Evolutionary conservation across 2,888 invertebrate species (phyloP), one percentile per base, ranked within the genome.

Genomic region (Patella caerulea): DNA sequence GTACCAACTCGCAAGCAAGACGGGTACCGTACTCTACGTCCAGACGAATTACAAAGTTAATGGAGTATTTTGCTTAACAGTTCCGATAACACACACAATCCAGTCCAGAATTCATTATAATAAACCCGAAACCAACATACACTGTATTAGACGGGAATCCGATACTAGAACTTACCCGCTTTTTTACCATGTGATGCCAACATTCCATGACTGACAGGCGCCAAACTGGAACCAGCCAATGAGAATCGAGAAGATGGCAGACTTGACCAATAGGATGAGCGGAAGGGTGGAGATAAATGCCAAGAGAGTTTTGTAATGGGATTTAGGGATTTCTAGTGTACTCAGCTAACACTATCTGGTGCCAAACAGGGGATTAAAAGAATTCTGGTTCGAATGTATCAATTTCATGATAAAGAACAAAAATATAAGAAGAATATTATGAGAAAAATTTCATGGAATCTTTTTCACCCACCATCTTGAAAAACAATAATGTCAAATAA

Each of bases 21-120:
- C 45, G 45, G 45, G 45, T 45, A 45, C 45, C 1, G 5, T 45
- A 45, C 45, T 45, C 45, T 7, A 45, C 45, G 45, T 45, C 45
- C 45, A 45, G 45, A 45, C 45, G 45, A 45, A 45, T 45, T 45
- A 9, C 45, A 7, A 45, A 45, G 45, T 45, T 45, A 45, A 45
- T 45, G 45, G 45, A 45, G 45, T 45, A 45, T 45, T 45, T 45
- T 45, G 45, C 45, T 45, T 45, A 45, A 45, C 45, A 45, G 19
- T 19, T 65, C 65, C 65, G 19, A 19, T 65, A 65, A 65, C 24
- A 19, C 14, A 65, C 65, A 65, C 65, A 65, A 65, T 65, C 65
- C 65, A 65, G 19, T 65, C 65, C 65, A 65, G 24, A 65, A 65
- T 65, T 65, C 65, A 65, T 65, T 65, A 65, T 65, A 65, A 24